A percentile compares a stretch with the other conserved stretches of the same genome.
Evolutionary conservation across 2,888 invertebrate genomes (phyloP).

Genomic region (Spatulosminthurus flaviceps): DNA sequence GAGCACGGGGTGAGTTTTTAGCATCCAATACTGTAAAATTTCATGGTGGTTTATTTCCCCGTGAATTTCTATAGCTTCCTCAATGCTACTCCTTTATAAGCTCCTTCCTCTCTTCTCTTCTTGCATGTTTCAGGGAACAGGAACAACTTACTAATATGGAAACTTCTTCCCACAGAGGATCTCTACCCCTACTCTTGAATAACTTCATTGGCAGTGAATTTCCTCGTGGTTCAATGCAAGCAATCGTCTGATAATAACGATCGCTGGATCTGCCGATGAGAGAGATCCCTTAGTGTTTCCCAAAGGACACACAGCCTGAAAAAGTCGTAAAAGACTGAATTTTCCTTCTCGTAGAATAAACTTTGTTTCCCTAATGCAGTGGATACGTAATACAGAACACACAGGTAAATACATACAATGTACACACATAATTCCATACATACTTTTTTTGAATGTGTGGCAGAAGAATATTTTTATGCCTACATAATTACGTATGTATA

Average conservation of each 20-base stretch:
- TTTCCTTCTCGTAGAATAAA: background rate
- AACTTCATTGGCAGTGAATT: background rate
- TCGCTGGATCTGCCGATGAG: constrained; percentile 18
- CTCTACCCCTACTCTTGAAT: constrained; percentile 10
- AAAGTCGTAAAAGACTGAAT: constrained; percentile 1
- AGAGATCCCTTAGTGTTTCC: constrained; percentile 18
- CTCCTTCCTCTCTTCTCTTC: background rate
- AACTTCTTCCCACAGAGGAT: constrained; percentile 13
- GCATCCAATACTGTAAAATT: constrained; percentile 4
- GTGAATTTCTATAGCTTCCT: constrained; percentile 13
- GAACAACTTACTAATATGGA: background rate
- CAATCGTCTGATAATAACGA: constrained; percentile 12
- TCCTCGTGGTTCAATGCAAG: constrained; percentile 8
- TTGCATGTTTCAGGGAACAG: background rate
- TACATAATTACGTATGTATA: background rate
- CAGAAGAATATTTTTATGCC: too few species aligned
- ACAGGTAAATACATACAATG: too few species aligned
- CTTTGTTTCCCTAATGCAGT: background rate
- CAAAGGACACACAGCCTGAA: background rate
- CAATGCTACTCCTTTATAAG: too few species aligned
- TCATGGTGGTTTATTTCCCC: constrained; percentile 17
- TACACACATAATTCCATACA: too few species aligned
- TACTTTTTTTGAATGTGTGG: too few species aligned
- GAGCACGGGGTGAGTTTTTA: constrained; percentile 15
- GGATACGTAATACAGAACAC: too few species aligned